Percentiles rank a stretch among this genome's conserved stretches.
phyloP scores from a whole-genome alignment of 2,113 vertebrate genomes.

The Coreoperca whiteheadi region DNA sequence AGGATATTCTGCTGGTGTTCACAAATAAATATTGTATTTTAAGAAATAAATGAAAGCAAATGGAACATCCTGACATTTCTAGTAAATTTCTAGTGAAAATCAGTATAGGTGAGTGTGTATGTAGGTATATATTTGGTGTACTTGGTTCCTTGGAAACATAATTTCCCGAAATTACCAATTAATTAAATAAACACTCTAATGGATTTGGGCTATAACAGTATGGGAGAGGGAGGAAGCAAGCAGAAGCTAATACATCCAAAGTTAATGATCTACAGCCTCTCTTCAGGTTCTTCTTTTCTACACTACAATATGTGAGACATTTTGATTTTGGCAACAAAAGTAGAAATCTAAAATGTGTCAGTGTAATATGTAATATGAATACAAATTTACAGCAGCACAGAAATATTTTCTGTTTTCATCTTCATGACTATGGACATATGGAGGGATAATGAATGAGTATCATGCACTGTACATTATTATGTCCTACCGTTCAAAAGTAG shows the following conservation, averaged over 20 bases:
- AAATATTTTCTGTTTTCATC: background rate
- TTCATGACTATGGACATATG: background rate
- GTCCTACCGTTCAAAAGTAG: background rate
- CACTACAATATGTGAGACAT: background rate
- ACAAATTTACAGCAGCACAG: background rate
- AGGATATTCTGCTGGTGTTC: background rate
- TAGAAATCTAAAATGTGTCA: background rate
- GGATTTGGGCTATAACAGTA: slow-evolving; percentile 56
- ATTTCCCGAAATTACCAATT: slow-evolving; percentile 59
- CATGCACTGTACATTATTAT: background rate
- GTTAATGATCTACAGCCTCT: slow-evolving; percentile 68
- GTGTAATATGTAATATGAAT: background rate
- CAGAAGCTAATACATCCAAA: slow-evolving; percentile 20
- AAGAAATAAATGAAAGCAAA: slow-evolving; percentile 6
- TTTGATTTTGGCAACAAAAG: background rate
- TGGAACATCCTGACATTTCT: background rate
- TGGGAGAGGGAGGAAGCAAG: slow-evolving; percentile 23
- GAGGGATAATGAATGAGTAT: background rate
- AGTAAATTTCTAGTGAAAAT: background rate
- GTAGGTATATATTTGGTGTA: slow-evolving; percentile 1
- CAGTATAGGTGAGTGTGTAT: background rate
- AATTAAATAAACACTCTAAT: slow-evolving; percentile 77
- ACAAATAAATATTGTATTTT: background rate
- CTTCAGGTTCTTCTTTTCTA: background rate
- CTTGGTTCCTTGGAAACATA: slow-evolving; percentile 76